Percentiles rank a stretch among this genome's conserved stretches.
These are phyloP conservation scores for Myripristis murdjan DNA, from an alignment of 2,797 vertebrate species.

Conservation along the genomic window DNA sequence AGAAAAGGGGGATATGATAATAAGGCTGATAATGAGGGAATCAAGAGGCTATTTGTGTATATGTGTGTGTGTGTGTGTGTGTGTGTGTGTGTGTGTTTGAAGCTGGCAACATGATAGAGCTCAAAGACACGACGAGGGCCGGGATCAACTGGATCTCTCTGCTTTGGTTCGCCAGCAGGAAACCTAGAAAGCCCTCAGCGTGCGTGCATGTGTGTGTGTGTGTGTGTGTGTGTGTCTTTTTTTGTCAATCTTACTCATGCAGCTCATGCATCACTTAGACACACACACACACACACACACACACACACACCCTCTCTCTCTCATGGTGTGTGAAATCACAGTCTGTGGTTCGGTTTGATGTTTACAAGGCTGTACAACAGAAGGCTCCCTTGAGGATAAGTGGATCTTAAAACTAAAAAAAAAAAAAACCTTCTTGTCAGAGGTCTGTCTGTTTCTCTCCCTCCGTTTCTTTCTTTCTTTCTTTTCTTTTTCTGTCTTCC, in stretches of 20 bases:
- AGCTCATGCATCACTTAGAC: constrained; percentile 51
- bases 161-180: no score
- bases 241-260: constrained; percentile 37
- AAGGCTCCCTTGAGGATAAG: constrained; percentile 54
- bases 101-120: no score
- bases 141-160: no score
- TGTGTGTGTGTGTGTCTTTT: background rate
- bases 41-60: no score
- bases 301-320: no score
- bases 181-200: background rate
- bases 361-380: constrained; percentile 65
- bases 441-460: constrained; percentile 26
- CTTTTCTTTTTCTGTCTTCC: background rate
- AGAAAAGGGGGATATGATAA: no score
- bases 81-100: no score
- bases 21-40: no score
- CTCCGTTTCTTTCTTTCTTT: background rate
- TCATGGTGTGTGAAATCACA: constrained; percentile 64
- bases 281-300: background rate
- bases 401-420: constrained; percentile 46
- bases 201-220: background rate
- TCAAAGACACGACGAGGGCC: no score
- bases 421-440: constrained; percentile 32
- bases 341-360: constrained; percentile 71
- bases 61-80: no score